These are phyloP conservation scores for Ammodytes dubius DNA, from an alignment of 2,113 vertebrate genomes.

Conservation along the genomic window DNA sequence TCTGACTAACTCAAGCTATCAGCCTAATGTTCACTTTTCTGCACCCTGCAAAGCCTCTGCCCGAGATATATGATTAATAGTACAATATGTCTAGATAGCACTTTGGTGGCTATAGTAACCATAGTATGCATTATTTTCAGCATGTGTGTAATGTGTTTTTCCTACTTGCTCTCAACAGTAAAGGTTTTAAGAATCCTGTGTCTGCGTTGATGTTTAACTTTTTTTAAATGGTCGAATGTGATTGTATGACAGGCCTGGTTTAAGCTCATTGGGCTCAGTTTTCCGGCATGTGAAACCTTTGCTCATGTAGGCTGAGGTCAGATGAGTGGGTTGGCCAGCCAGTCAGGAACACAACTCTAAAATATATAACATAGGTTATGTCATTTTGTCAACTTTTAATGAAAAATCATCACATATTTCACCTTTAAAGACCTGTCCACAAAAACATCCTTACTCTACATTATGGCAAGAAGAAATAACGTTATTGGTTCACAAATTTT, in stretches of 20 bases:
- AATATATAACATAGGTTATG: neutral
- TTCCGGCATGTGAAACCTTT: neutral
- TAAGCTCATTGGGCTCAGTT: neutral
- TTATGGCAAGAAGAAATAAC: too few species aligned
- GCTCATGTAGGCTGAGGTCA: neutral
- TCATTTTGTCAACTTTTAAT: too few species aligned
- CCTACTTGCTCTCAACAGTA: neutral
- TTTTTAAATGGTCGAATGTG: neutral
- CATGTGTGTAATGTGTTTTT: neutral
- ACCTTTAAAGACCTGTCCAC: too few species aligned
- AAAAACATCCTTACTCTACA: too few species aligned
- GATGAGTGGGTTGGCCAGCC: neutral
- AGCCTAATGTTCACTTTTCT: neutral
- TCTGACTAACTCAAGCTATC: neutral
- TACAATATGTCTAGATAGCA: neutral
- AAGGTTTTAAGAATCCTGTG: neutral
- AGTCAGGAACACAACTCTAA: neutral
- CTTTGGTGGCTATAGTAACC: neutral
- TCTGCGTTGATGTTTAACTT: neutral
- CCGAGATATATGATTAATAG: neutral
- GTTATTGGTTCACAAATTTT: too few species aligned
- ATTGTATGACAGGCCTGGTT: neutral
- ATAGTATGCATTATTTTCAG: neutral
- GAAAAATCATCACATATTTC: too few species aligned
- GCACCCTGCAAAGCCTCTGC: neutral